These are phyloP conservation scores for Cryptocheilus praepositus DNA, from an alignment of 2,888 invertebrate genomes.

Conservation along the genomic window DNA sequence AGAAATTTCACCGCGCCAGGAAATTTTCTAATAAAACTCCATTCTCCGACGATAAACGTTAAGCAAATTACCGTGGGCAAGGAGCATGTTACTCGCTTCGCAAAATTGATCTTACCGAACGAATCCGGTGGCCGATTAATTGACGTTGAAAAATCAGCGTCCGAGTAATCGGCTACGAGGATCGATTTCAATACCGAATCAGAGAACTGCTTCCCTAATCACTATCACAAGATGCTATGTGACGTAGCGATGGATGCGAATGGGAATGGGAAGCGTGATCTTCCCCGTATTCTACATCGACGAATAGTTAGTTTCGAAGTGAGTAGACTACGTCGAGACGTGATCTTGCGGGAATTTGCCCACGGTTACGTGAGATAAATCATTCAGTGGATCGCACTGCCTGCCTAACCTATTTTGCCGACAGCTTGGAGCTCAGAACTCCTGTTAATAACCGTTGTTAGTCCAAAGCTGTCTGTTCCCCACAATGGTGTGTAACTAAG, in stretches of 20 bases:
- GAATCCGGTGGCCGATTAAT: no score
- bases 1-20: no score
- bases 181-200: background rate
- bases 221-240: constrained; percentile 44
- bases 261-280: constrained; percentile 79
- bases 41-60: no score
- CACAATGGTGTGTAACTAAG: no score
- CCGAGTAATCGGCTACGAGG: no score
- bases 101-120: no score
- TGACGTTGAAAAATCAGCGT: no score
- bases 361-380: constrained; percentile 2
- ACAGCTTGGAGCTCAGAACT: constrained; percentile 24
- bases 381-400: constrained; percentile 17
- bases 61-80: no score
- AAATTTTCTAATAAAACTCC: no score
- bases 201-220: constrained; percentile 27
- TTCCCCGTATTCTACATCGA: constrained; percentile 79
- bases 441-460: no score
- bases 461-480: no score
- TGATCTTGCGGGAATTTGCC: background rate
- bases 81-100: no score
- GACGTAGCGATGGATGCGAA: constrained; percentile 75
- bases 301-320: constrained; percentile 31
- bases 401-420: constrained; percentile 41
- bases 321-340: constrained; percentile 27